phyloP scores from a whole-genome alignment of 2,797 vertebrate genomes.

The Falco biarmicus region DNA sequence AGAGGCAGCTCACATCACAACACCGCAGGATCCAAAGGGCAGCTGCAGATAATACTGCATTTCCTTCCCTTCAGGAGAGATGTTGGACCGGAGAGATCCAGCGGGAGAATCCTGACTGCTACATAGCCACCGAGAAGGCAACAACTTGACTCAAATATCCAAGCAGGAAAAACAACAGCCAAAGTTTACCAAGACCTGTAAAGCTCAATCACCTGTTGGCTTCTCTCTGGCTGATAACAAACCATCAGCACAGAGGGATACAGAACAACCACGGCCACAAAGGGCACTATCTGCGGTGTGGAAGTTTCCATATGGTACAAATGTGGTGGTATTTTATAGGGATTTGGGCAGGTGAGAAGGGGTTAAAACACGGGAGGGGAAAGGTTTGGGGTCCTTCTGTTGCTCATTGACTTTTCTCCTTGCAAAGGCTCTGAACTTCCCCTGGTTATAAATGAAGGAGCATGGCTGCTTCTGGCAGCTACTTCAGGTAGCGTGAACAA shows the following conservation, averaged over 20 bases:
- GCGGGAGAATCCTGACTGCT: neutral
- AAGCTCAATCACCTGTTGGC: neutral
- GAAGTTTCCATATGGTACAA: neutral
- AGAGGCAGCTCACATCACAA: conserved; percentile 13
- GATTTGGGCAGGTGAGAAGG: neutral
- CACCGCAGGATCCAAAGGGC: neutral
- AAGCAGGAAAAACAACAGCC: neutral
- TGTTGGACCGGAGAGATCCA: neutral
- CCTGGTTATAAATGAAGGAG: neutral
- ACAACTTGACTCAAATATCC: neutral
- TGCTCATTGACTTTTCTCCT: neutral
- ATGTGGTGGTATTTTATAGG: neutral
- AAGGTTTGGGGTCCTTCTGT: neutral
- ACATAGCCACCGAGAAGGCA: neutral
- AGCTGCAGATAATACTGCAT: neutral
- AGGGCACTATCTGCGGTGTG: neutral
- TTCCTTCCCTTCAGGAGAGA: neutral
- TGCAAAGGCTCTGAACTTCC: neutral
- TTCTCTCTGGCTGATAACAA: neutral
- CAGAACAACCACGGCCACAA: accelerated
- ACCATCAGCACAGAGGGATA: neutral
- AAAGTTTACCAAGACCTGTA: neutral
- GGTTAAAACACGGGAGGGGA: neutral
- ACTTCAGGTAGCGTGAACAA: neutral
- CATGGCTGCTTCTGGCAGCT: neutral